Evolutionary conservation across 2,113 vertebrate species (phyloP).

Genomic region (Parotia lawesii): DNA sequence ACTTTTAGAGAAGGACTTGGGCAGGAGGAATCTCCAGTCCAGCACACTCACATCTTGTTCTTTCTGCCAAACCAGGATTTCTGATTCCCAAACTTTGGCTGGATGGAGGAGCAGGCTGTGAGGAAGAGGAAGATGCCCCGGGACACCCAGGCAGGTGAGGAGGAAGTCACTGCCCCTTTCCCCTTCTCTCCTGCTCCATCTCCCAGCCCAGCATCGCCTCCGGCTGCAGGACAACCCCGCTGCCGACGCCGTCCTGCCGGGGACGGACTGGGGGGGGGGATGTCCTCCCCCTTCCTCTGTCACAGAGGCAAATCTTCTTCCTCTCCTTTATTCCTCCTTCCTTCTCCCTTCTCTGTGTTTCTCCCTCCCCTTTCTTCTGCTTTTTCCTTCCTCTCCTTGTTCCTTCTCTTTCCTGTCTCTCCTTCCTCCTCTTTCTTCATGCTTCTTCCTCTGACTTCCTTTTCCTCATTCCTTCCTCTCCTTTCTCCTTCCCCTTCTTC

Average conservation of each 20-base stretch:
- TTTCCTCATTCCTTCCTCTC: neutral
- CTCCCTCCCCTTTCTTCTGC: neutral
- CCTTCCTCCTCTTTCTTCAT: neutral
- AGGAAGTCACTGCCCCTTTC: neutral
- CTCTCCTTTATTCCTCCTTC: neutral
- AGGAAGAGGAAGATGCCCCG: neutral
- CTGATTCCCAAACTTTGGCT: neutral
- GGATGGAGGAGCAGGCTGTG: neutral
- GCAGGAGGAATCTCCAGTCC: neutral
- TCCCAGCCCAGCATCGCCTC: neutral
- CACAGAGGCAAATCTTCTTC: neutral
- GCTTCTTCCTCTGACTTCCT: neutral
- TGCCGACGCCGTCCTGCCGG: fast-evolving
- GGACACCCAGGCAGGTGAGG: neutral
- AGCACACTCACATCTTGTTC: neutral
- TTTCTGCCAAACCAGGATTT: neutral
- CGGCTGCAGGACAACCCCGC: neutral
- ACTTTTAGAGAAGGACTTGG: neutral
- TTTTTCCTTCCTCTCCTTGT: neutral
- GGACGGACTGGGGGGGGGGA: neutral
- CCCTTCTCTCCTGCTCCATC: neutral
- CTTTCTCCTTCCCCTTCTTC: neutral
- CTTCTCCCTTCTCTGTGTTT: neutral
- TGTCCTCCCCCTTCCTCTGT: neutral
- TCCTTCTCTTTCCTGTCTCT: neutral